Evolutionary conservation across 2,113 vertebrate species (phyloP), one percentile per base, ranked within the genome.

Genomic region (Nymphicus hollandicus): DNA sequence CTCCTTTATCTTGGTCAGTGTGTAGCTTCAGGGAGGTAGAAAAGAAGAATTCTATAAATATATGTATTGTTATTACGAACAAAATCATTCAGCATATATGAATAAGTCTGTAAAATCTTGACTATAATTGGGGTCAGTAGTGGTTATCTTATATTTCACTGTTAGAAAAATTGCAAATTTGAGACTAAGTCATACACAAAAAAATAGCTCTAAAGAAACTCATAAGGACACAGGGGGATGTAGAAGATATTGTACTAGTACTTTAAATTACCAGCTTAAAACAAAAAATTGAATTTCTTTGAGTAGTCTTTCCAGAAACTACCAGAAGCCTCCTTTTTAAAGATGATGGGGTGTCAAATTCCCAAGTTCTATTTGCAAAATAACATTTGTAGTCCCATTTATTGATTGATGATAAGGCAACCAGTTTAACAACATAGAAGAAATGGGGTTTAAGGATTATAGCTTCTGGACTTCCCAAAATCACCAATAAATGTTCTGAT

Each of bases 1-100:
- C 99, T 81, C 98, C 99, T 97, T 98, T 98, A 98, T 99, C 99
- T 98, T 99, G 99, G 96, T 99, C 99, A 94, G 99, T 99, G 97
- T 99, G 99, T 90, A 99, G 98, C 99, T 99, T 98, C 78, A 97
- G 88, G 97, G 74, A 96, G 79, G 94, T 77, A 97, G 91, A 97
- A 97, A 95, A 98, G 70, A 98, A 97, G 72, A 97, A 68, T 95
- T 94, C 78, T 93, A 91, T 98, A 97, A 98, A 97, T 97, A 97
- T 39, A 91, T 84, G 24, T 47, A 95, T 96, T 91, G 66, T 92
- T 91, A 96, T 92, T 91, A 84, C 4, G 91, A 53, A 91, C 82
- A 89, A 97, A 94, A 88, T 86, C 53, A 96, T 94, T 81, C 72
- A 89, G 68, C 20, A 93, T 37, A 81, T 86, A 95, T 80, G 27